Base-by-base conservation (phyloP, 2,888 invertebrate genomes). In the Criorhina ranunculi region DNA sequence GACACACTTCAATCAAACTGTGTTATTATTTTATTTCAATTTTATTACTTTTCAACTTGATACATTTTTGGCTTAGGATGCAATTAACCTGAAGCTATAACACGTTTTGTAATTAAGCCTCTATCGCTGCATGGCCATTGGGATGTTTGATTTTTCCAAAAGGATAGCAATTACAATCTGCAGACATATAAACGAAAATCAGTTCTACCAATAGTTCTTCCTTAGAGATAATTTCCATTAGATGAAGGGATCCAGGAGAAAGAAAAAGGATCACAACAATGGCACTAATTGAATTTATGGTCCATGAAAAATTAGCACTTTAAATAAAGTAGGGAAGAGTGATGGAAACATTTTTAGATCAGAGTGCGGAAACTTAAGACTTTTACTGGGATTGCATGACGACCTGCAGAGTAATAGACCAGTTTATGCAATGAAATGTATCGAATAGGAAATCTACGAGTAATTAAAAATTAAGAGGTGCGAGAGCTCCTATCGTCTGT, bases 251-350 rank as follows among this genome's bases (percentile, higher is more conserved):
- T 60, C 31, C 57, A 42, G 42, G 31, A 33, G 8, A 9, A 57
- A 31, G 8, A 53, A 67, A 31, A 40, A 17, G 7, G n/a, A 55
- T 53, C 40, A 9, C 12, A 42, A n/a, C 40, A 53, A 62, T 7
- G 53, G 12, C 31, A 53, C 62, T 73, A 62, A 73, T 73, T 51
- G 53, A 53, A 53, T 73, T 62, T 73, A 73, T 62, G n/a, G 33
- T 9, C 42, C 62, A 24, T 62, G 42, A 24, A 17, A 44, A 73
- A 73, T 73, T 62, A 73, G 53, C 62, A 53, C 73, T 53, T 49
- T 12, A 40, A 57, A 57, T 12, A 40, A 24, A 3, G 24, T 24
- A 4, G 24, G 24, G 24, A 24, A 24, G 24, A 24, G 24, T 24
- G n/a, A n/a, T n/a, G n/a, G n/a, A n/a, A 24, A 3, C 24, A 24